Evolutionary conservation across 2,113 vertebrate species (phyloP).

Genomic region (Chloebia gouldiae): DNA sequence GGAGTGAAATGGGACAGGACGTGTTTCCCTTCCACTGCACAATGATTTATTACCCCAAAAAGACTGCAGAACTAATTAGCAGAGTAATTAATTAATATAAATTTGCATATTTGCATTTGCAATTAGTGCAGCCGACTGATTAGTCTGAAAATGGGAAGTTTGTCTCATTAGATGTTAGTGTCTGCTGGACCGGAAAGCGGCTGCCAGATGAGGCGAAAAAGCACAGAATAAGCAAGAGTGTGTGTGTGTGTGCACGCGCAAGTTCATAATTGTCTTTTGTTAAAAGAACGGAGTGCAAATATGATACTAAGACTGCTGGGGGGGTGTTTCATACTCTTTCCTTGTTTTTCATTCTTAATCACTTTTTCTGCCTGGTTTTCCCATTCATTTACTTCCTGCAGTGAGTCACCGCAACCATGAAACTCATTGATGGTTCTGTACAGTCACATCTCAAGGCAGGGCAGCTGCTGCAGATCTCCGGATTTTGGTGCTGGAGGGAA

Average conservation of each 20-base stretch:
- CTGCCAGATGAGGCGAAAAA: slow-evolving; percentile 95
- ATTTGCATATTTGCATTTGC: slow-evolving; percentile 99
- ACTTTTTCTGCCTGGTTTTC: neutral
- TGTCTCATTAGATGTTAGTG: slow-evolving; percentile 98
- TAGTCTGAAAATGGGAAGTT: slow-evolving; percentile 99
- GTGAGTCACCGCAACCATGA: neutral
- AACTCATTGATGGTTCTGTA: neutral
- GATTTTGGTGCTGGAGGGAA: neutral
- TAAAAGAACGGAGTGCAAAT: slow-evolving; percentile 61
- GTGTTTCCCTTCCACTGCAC: slow-evolving; percentile 91
- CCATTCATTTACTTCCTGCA: neutral
- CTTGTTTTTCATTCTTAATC: neutral
- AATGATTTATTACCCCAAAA: slow-evolving; percentile 99
- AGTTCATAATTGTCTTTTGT: slow-evolving; percentile 70
- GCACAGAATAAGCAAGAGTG: slow-evolving; percentile 77
- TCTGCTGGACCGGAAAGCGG: slow-evolving; percentile 91
- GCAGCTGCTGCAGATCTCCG: neutral
- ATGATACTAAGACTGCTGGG: slow-evolving; percentile 42
- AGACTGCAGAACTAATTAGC: slow-evolving; percentile 99
- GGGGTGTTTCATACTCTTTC: neutral
- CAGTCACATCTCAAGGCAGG: neutral
- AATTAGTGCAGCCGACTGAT: slow-evolving; percentile 99
- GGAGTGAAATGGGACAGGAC: slow-evolving; percentile 84
- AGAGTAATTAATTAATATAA: slow-evolving; percentile 99
- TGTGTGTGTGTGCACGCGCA: neutral